Percentiles rank a stretch among this genome's conserved stretches.
phyloP scores from a whole-genome alignment of 2,888 invertebrate species.

The Cremastinae sp. region DNA sequence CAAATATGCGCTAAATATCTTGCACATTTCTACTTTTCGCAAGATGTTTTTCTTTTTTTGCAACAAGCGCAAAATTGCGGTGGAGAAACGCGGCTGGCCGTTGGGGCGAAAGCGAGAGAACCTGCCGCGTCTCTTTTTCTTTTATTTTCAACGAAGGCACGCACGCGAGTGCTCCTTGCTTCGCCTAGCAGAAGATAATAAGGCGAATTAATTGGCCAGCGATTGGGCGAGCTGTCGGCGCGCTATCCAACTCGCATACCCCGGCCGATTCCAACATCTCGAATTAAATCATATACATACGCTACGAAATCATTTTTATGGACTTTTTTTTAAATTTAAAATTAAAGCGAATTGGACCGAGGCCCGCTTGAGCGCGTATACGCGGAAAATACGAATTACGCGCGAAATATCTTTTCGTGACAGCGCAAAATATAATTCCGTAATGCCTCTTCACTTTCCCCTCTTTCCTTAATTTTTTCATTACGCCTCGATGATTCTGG shows the following conservation, averaged over 20 bases:
- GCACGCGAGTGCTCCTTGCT: not conserved
- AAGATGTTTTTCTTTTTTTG: not conserved
- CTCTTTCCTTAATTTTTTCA: constrained; percentile 20
- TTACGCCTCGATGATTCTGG: constrained; percentile 16
- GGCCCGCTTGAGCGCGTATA: not conserved
- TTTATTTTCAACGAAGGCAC: constrained; percentile 8
- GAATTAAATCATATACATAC: too few relatives aligned
- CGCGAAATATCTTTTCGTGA: constrained; percentile 18
- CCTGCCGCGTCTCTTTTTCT: constrained; percentile 8
- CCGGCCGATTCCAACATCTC: too few relatives aligned
- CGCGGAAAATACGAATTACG: not conserved
- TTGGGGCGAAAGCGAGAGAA: constrained; percentile 31
- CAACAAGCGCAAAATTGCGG: not conserved
- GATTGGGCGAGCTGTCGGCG: too few relatives aligned
- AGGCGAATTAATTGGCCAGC: too few relatives aligned
- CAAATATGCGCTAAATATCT: too few relatives aligned
- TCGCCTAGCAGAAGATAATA: not conserved
- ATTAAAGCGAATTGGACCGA: too few relatives aligned
- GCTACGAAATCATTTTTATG: too few relatives aligned
- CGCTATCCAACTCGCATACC: too few relatives aligned
- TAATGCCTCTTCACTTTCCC: constrained; percentile 54
- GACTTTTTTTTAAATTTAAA: too few relatives aligned
- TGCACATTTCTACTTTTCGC: too few relatives aligned
- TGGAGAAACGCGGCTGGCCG: constrained; percentile 28
- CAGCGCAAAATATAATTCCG: constrained; percentile 43